Base-by-base conservation (phyloP, 1,140 invertebrate species). In the Drosophila nigromelanica region DNA sequence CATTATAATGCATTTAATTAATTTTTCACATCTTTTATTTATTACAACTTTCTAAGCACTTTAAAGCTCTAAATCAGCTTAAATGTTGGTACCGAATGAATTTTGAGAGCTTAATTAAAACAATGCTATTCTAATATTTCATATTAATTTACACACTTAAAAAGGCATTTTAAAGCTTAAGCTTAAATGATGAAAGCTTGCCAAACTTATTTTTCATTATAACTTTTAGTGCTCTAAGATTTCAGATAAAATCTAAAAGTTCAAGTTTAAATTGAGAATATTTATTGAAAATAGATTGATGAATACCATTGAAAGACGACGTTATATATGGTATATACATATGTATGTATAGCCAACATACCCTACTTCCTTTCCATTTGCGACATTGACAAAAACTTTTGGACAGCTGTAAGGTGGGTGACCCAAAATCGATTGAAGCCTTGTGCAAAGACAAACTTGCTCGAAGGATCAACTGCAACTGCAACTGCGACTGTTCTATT, bases 401-500 rank as follows among this genome's bases (percentile, higher is more conserved):
- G 47, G 12, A 12, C 51, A n/a, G 18, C 18, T 24, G 11, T 27
- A 3, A 40, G 6, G 21, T 12, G 10, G 8, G 6, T 21, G 21
- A 12, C 21, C 11, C 47, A 24, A 30, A 39, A 67, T 43, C 62
- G 52, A 56, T 18, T 30, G 55, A 21, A 55, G 51, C 47, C 56
- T 33, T 45, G 15, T 51, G 56, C 15, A 55, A 56, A 37, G 55
- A 42, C 50, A 56, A 50, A 63, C 35, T 56, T 70, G 35, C 51
- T 12, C 4, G 15, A 18, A 33, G 68, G 24, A 55, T 70, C 67
- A 63, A 63, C 27, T 27, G 47, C 27, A 50, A 61, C 39, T 35
- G 47, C 39, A 61, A 61, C 37, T 18, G 59, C 50, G 42, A 68
- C 47, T 12, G 50, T 51, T 59, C 59, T 39, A 69, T 54, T 61